Conservation (phyloP, 2,888 invertebrate genomes). For the Lasioglossum zephyrum region DNA sequence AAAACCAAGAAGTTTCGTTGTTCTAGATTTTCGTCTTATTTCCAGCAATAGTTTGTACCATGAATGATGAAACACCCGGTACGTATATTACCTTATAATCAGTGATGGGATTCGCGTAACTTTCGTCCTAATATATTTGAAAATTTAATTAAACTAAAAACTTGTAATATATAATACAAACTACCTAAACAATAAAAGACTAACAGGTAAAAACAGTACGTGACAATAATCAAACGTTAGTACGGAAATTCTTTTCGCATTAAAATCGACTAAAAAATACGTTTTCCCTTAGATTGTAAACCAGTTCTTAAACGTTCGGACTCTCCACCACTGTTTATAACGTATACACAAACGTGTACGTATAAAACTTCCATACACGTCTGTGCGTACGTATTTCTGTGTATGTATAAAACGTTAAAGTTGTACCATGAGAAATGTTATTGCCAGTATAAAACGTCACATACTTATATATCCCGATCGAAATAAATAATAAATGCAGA, state of each 20-base stretch:
- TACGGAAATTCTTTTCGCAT: not conserved
- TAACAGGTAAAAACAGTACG: not conserved
- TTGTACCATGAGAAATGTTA: constrained; percentile 43
- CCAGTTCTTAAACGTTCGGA: not conserved
- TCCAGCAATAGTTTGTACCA: too few species aligned
- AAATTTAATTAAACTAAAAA: not conserved
- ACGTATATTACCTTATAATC: constrained; percentile 39
- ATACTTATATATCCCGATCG: constrained; percentile 47
- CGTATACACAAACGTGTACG: not conserved
- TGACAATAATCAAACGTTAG: not conserved
- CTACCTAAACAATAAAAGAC: not conserved
- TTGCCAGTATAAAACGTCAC: constrained; percentile 56
- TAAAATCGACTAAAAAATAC: not conserved
- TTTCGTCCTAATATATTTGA: not conserved
- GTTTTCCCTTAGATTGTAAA: not conserved
- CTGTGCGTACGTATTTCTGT: not conserved
- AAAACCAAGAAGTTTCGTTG: too few species aligned
- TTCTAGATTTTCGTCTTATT: too few species aligned
- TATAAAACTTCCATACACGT: not conserved
- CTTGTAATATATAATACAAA: not conserved
- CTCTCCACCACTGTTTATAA: constrained; percentile 7
- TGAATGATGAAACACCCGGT: too few species aligned
- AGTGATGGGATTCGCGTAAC: not conserved
- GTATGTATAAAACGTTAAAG: constrained; percentile 47
- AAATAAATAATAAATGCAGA: constrained; percentile 70